Evolutionary conservation across 30 jellyfish, hydroid and myxozoan genomes (phyloP).

Genomic region (Aurelia aurita): DNA sequence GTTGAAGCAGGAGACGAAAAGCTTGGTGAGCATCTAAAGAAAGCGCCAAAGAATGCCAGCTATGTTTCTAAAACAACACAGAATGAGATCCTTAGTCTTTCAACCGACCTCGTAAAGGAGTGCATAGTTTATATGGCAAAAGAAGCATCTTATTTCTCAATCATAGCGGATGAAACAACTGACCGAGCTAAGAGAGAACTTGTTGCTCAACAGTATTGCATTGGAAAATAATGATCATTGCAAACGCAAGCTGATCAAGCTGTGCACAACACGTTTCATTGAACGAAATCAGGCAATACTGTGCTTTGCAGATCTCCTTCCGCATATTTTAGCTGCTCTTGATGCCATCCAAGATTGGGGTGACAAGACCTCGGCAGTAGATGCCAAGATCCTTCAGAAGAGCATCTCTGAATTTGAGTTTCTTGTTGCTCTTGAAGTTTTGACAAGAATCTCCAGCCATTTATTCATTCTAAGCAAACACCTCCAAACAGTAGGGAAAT

Average conservation of each 20-base stretch:
- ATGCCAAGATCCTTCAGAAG: no score
- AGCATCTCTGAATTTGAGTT: not conserved
- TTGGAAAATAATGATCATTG: slow-evolving; percentile 2
- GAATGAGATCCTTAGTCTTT: slow-evolving; percentile 23
- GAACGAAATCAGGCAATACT: no score
- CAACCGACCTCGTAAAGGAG: slow-evolving; percentile 16
- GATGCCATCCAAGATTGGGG: no score
- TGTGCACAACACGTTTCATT: slow-evolving; percentile 22
- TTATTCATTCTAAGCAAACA: not conserved
- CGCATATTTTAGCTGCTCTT: no score
- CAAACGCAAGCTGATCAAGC: slow-evolving; percentile 13
- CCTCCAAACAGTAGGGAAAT: not conserved
- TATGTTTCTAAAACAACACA: slow-evolving; percentile 20
- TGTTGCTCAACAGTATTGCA: slow-evolving; percentile 4
- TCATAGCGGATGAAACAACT: slow-evolving; percentile 20
- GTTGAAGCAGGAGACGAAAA: no score
- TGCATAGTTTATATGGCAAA: slow-evolving; percentile 13
- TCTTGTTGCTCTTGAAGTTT: slow-evolving; percentile 1
- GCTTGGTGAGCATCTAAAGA: not conserved
- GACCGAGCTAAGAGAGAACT: slow-evolving; percentile 24
- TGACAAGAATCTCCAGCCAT: not conserved
- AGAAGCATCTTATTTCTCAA: slow-evolving; percentile 11
- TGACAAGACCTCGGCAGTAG: no score
- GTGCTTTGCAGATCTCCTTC: no score
- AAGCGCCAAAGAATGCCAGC: slow-evolving; percentile 3